Evolutionary conservation across 1,140 invertebrate species (phyloP).

Genomic region (Anoplolepis gracilipes): DNA sequence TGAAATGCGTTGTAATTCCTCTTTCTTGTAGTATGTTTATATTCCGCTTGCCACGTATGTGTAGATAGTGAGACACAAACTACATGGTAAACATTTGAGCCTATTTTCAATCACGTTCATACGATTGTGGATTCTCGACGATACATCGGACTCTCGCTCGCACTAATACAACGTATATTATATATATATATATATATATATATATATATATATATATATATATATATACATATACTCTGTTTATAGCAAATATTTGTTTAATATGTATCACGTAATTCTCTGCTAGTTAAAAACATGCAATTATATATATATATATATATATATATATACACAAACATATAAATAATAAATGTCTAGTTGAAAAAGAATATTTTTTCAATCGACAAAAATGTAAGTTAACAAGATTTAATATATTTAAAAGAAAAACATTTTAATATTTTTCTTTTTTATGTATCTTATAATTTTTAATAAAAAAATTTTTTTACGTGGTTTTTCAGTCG

Average conservation of each 20-base stretch:
- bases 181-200: not conserved
- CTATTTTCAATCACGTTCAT: not conserved
- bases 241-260: not conserved
- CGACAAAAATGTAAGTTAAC: not conserved
- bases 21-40: not conserved
- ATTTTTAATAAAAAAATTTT: too few species aligned
- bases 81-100: not conserved
- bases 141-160: not conserved
- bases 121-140: not conserved
- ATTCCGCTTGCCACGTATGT: not conserved
- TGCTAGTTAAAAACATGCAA: too few species aligned
- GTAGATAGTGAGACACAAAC: conserved; percentile 16
- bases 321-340: not conserved
- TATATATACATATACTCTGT: not conserved
- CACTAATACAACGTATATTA: not conserved
- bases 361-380: not conserved
- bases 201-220: too few species aligned
- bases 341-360: not conserved
- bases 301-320: too few species aligned
- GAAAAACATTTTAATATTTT: not conserved
- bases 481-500: too few species aligned
- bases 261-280: too few species aligned
- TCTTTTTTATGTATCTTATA: too few species aligned
- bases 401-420: not conserved
- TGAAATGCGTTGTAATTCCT: not conserved